phyloP scores from a whole-genome alignment of 1,140 invertebrate species.

The Reticulitermes speratus region DNA sequence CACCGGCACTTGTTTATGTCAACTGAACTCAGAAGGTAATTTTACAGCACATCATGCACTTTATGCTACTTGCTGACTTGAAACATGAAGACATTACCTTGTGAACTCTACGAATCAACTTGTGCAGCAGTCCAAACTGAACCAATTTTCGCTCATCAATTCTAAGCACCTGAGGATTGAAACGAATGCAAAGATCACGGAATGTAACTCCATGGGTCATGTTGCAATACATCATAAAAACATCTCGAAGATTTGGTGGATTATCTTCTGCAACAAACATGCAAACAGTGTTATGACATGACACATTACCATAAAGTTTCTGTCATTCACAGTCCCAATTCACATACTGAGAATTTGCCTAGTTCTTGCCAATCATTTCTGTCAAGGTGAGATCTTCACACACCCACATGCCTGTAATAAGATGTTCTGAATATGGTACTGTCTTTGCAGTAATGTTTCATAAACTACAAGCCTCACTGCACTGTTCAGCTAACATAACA shows the following conservation, averaged over 20 bases:
- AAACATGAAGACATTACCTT: conserved; percentile 52
- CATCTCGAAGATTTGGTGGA: conserved; percentile 66
- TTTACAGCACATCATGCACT: not conserved
- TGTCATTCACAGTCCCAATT: too few relatives aligned
- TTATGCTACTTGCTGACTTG: not conserved
- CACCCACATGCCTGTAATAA: too few relatives aligned
- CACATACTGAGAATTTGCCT: too few relatives aligned
- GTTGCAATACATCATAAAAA: conserved; percentile 77
- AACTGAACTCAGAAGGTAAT: too few relatives aligned
- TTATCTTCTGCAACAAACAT: conserved; percentile 47
- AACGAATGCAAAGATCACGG: conserved; percentile 76
- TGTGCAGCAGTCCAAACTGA: conserved; percentile 86
- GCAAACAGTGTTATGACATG: not conserved
- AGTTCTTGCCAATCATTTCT: not conserved
- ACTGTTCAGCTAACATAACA: too few relatives aligned
- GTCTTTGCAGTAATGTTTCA: too few relatives aligned
- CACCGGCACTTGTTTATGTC: too few relatives aligned
- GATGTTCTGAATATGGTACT: too few relatives aligned
- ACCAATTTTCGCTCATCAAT: conserved; percentile 84
- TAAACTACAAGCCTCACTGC: too few relatives aligned
- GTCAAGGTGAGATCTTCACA: too few relatives aligned
- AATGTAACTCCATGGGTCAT: conserved; percentile 85
- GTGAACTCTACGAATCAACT: conserved; percentile 78
- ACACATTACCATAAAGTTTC: not conserved
- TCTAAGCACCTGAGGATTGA: conserved; percentile 69